Percentiles rank a stretch among this genome's conserved stretches.
Conservation (phyloP, 2,888 invertebrate species). For the Spilarctia lutea region DNA sequence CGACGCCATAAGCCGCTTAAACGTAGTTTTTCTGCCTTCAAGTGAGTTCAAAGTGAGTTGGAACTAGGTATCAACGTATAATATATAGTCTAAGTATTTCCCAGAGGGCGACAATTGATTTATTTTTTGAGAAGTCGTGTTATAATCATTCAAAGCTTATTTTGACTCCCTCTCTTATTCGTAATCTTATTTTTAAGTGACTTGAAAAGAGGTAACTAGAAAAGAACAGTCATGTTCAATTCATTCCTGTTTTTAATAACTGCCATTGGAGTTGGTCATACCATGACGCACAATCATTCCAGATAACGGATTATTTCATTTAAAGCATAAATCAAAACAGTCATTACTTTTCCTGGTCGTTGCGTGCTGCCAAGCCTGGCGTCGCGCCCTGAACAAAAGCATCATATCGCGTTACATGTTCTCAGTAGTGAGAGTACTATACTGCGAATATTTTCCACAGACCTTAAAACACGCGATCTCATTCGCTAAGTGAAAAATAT, state of each 20-base stretch:
- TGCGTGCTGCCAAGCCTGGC: conserved; percentile 71
- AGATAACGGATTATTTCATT: conserved; percentile 35
- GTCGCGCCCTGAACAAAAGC: conserved; percentile 59
- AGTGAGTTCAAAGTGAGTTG: too few species aligned
- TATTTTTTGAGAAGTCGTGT: not conserved
- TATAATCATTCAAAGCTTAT: not conserved
- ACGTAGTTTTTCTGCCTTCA: not conserved
- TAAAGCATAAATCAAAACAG: conserved; percentile 57
- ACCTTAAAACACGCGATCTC: conserved; percentile 52
- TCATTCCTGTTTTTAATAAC: conserved; percentile 5
- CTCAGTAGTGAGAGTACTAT: conserved; percentile 48
- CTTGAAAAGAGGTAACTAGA: not conserved
- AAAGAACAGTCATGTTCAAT: not conserved
- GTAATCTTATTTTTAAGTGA: not conserved
- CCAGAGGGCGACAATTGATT: too few species aligned
- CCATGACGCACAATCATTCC: conserved; percentile 30
- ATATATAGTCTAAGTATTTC: too few species aligned
- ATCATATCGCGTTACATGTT: conserved; percentile 54
- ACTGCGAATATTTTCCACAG: conserved; percentile 56
- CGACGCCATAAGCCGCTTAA: not conserved
- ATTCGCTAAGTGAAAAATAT: conserved; percentile 37
- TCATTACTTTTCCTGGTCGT: conserved; percentile 46
- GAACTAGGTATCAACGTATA: too few species aligned
- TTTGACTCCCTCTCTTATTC: not conserved
- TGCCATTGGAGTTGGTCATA: conserved; percentile 13